Conservation (phyloP, 2,113 vertebrate species). For the Cynocephalus volans region DNA sequence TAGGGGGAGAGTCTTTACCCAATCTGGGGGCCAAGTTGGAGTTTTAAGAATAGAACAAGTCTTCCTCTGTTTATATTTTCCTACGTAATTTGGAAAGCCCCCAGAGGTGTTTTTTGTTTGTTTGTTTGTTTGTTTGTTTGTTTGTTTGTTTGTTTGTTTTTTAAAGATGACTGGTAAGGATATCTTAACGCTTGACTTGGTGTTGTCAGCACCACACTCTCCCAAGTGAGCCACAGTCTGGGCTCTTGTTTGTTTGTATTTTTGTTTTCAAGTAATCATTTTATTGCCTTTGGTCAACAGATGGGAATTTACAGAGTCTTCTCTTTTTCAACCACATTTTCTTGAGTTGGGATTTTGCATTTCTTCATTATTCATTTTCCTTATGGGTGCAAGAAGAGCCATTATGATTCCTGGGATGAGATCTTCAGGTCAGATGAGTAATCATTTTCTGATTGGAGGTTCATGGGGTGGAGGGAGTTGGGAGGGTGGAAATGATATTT, state of each 20-base stretch:
- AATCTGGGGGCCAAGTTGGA: neutral
- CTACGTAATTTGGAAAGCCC: conserved; percentile 44
- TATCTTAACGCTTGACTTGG: too few species aligned
- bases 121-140: too few species aligned
- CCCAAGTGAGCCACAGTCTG: too few species aligned
- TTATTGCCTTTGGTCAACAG: conserved; percentile 38
- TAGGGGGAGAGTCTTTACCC: neutral
- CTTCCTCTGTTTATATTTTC: conserved; percentile 53
- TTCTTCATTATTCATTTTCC: neutral
- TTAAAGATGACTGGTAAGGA: too few species aligned
- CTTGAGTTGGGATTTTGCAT: conserved; percentile 38
- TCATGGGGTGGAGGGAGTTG: neutral
- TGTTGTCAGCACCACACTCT: too few species aligned
- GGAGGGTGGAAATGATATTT: neutral
- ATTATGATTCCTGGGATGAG: neutral
- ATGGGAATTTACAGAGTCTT: conserved; percentile 39
- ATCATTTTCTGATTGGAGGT: neutral
- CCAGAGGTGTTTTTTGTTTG: neutral
- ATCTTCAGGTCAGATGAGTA: neutral
- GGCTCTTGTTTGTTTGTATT: too few species aligned
- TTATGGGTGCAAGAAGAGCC: neutral
- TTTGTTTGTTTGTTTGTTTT: neutral
- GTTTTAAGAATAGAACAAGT: conserved; percentile 7
- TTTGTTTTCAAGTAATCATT: neutral
- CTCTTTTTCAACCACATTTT: conserved; percentile 59